phyloP scores from a whole-genome alignment of 1,140 invertebrate species.

The Bombus vancouverensis region DNA sequence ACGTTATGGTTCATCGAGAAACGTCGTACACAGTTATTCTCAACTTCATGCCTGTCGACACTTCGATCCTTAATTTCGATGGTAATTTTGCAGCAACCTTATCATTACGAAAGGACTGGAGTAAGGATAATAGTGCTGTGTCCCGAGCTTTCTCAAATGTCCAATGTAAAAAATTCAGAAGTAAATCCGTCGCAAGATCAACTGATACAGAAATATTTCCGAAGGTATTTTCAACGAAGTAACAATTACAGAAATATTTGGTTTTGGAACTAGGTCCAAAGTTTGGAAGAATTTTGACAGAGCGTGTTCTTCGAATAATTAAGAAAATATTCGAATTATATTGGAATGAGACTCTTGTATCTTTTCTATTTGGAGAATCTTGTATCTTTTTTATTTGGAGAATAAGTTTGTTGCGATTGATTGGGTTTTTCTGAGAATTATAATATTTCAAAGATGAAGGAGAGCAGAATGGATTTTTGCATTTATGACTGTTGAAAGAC shows the following conservation, averaged over 20 bases:
- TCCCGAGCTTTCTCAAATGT: constrained; percentile 76
- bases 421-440: too few species aligned
- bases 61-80: not conserved
- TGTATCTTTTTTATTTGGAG: too few species aligned
- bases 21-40: not conserved
- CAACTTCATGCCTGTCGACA: not conserved
- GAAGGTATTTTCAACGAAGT: constrained; percentile 33
- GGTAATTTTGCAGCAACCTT: constrained; percentile 71
- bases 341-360: too few species aligned
- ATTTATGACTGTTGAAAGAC: too few species aligned
- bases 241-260: not conserved
- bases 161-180: constrained; percentile 62
- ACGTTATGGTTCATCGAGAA: constrained; percentile 24
- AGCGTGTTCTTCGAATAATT: too few species aligned
- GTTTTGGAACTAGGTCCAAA: too few species aligned
- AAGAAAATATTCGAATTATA: too few species aligned
- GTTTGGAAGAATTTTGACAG: not conserved
- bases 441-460: not conserved
- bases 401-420: too few species aligned
- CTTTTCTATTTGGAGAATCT: too few species aligned
- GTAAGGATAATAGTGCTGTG: constrained; percentile 80
- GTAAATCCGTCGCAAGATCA: constrained; percentile 46
- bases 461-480: too few species aligned
- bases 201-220: constrained; percentile 51
- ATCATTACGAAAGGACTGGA: constrained; percentile 79